These are phyloP conservation scores for Laticauda colubrina DNA, from an alignment of 2,113 vertebrate genomes.

Conservation along the genomic window DNA sequence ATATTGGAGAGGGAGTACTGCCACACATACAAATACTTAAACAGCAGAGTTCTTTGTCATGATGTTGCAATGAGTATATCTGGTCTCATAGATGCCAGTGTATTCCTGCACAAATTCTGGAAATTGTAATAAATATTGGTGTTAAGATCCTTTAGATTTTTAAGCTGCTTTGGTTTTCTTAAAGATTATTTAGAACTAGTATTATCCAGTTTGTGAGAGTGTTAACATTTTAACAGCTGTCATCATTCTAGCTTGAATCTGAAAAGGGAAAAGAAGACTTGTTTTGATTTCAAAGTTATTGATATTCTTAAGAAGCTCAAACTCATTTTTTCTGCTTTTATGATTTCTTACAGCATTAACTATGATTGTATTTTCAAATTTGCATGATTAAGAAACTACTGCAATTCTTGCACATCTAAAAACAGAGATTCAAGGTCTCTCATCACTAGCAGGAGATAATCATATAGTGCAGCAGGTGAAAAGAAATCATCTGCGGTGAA, in stretches of 20 bases:
- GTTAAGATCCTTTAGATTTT: neutral
- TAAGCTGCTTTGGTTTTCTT: neutral
- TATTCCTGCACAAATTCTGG: no score
- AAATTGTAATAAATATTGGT: neutral
- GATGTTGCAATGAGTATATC: neutral
- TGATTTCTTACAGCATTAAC: neutral
- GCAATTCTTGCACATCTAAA: neutral
- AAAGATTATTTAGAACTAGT: neutral
- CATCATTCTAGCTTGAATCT: neutral
- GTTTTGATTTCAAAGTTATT: neutral
- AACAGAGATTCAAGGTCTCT: slow-evolving; percentile 44
- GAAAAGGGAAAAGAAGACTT: neutral
- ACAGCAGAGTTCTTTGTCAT: neutral
- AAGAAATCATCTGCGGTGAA: slow-evolving; percentile 28
- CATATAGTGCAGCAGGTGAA: slow-evolving; percentile 40
- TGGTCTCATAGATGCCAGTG: neutral
- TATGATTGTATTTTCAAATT: neutral
- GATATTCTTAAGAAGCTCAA: neutral
- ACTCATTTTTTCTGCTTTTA: neutral
- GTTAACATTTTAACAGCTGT: neutral
- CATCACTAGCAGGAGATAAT: slow-evolving; percentile 44
- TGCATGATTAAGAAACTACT: neutral
- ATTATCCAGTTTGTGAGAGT: neutral
- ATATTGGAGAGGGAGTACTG: neutral
- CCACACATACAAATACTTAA: neutral